These are phyloP conservation scores for Volucella inflata DNA, from an alignment of 2,888 invertebrate species.

Conservation along the genomic window DNA sequence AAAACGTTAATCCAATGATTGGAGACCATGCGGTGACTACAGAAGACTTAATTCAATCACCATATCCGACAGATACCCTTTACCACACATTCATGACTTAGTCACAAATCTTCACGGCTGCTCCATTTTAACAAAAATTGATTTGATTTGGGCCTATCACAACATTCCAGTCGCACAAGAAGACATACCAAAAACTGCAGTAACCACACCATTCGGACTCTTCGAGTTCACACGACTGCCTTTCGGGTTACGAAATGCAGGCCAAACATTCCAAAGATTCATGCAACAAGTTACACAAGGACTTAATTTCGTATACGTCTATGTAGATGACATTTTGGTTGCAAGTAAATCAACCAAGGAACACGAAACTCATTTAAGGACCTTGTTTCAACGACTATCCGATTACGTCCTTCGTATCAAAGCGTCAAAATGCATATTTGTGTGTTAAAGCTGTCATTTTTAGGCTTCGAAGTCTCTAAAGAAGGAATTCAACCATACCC, in stretches of 20 bases:
- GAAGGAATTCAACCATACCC: conserved; percentile 65
- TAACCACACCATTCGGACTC: conserved; percentile 80
- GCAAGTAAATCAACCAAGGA: conserved; percentile 70
- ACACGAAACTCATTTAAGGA: conserved; percentile 62
- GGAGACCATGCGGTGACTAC: conserved; percentile 41
- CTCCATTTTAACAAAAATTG: conserved; percentile 27
- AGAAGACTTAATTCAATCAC: conserved; percentile 25
- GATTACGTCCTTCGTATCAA: conserved; percentile 73
- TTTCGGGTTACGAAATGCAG: conserved; percentile 77
- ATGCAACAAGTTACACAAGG: conserved; percentile 69
- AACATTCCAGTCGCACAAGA: conserved; percentile 20
- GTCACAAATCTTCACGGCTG: not conserved
- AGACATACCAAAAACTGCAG: conserved; percentile 51
- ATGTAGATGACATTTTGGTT: conserved; percentile 76
- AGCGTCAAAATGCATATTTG: conserved; percentile 74
- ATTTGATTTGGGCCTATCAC: conserved; percentile 22
- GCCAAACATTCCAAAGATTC: conserved; percentile 42
- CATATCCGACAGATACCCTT: conserved; percentile 32
- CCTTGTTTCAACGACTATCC: conserved; percentile 67
- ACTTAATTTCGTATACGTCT: conserved; percentile 53
- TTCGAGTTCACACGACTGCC: conserved; percentile 79
- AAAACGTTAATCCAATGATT: conserved; percentile 17
- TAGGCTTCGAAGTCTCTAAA: conserved; percentile 65
- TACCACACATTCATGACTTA: conserved; percentile 32
- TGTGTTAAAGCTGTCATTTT: conserved; percentile 52